These are phyloP conservation scores for Loris lydekkerianus DNA, from an alignment of 2,797 vertebrate species.

Conservation along the genomic window DNA sequence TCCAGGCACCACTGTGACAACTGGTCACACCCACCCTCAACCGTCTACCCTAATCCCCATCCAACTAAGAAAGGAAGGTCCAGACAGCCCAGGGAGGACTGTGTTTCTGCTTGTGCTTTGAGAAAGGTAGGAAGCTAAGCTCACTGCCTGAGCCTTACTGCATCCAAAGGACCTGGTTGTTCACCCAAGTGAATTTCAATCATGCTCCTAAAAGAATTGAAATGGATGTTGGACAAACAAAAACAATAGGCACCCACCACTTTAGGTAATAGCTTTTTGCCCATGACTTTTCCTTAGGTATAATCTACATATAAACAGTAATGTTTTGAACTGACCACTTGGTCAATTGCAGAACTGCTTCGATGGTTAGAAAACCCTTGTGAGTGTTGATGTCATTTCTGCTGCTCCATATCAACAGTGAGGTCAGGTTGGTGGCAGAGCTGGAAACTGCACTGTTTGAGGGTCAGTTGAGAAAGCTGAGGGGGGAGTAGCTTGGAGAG, in stretches of 20 bases:
- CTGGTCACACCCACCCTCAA: neutral
- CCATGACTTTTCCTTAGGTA: neutral
- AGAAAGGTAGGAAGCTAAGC: neutral
- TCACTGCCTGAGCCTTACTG: neutral
- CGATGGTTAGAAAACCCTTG: neutral
- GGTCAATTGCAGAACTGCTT: neutral
- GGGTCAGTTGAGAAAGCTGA: neutral
- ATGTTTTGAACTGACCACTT: neutral
- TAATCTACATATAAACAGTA: conserved; percentile 3
- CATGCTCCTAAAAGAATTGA: neutral
- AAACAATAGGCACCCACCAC: neutral
- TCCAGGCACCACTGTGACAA: neutral
- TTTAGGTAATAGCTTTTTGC: neutral
- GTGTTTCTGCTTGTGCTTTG: neutral
- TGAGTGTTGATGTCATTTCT: neutral
- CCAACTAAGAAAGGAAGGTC: neutral
- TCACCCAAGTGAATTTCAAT: neutral
- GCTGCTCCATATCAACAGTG: neutral
- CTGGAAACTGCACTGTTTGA: neutral
- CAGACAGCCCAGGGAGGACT: neutral
- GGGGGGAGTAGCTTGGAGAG: neutral
- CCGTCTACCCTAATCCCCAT: neutral
- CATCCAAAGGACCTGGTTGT: neutral
- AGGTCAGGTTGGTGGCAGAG: neutral
- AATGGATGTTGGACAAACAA: neutral